Evolutionary conservation across 2,888 invertebrate genomes (phyloP).

Genomic region (Adelphocoris suturalis): DNA sequence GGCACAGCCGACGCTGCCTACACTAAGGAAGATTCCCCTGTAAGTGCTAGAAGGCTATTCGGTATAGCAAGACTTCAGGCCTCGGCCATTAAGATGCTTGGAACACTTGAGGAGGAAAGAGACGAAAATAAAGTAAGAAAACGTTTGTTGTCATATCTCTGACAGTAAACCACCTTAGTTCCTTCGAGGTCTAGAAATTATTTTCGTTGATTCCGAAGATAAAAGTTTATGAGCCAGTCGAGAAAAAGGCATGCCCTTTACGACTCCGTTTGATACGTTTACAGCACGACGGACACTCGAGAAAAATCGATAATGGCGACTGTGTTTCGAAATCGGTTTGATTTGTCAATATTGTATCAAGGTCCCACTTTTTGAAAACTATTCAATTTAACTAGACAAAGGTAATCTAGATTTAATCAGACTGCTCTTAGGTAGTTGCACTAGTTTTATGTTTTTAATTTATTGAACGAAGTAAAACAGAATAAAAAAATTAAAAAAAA

Average conservation of each 20-base stretch:
- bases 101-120: background rate
- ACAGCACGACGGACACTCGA: constrained; percentile 39
- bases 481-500: no score
- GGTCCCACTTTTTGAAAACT: no score
- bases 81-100: constrained; percentile 16
- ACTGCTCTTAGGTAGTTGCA: no score
- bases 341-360: background rate
- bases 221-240: constrained; percentile 22
- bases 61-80: background rate
- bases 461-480: no score
- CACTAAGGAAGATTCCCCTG: background rate
- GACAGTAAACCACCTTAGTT: constrained; percentile 43
- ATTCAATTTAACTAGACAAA: no score
- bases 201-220: constrained; percentile 45
- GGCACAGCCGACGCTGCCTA: background rate
- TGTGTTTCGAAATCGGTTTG: constrained; percentile 23
- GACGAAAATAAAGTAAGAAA: constrained; percentile 44
- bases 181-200: constrained; percentile 4
- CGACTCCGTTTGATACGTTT: constrained; percentile 50
- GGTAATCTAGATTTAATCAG: no score
- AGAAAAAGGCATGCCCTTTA: constrained; percentile 8
- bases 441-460: no score
- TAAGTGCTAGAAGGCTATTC: background rate
- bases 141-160: constrained; percentile 52
- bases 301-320: constrained; percentile 52